phyloP scores from a whole-genome alignment of 2,888 invertebrate species.

The Andrena chrysosceles region DNA sequence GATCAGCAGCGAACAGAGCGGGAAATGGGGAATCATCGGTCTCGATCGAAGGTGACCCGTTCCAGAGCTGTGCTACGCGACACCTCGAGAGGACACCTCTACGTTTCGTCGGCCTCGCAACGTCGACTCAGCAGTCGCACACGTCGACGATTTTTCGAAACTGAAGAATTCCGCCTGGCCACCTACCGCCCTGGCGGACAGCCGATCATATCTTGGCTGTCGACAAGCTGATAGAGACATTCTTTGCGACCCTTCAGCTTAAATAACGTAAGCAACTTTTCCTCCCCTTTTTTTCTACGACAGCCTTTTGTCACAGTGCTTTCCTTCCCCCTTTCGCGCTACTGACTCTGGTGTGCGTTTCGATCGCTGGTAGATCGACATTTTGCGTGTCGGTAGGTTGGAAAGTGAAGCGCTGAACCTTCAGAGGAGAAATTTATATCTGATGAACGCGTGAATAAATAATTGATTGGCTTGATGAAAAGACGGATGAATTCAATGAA shows the following conservation, averaged over 20 bases:
- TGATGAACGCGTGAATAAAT: too few relatives aligned
- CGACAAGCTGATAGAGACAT: conserved; percentile 23
- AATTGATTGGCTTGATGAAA: too few relatives aligned
- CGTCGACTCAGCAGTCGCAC: conserved; percentile 65
- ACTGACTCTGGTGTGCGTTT: background rate
- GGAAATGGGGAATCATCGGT: conserved; percentile 40
- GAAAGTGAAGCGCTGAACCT: too few relatives aligned
- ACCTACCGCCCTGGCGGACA: conserved; percentile 38
- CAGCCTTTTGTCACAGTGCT: conserved; percentile 19
- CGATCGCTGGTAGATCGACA: background rate
- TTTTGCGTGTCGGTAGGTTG: too few relatives aligned
- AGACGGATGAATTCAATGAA: too few relatives aligned
- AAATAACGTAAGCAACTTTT: conserved; percentile 52
- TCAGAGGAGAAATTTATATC: too few relatives aligned
- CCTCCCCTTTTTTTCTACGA: background rate
- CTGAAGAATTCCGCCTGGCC: conserved; percentile 40
- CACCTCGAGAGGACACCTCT: conserved; percentile 44
- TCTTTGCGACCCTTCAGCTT: conserved; percentile 26
- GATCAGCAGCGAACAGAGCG: conserved; percentile 47
- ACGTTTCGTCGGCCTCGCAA: conserved; percentile 44
- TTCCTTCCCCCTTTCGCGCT: background rate
- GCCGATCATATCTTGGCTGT: conserved; percentile 54
- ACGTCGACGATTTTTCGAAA: conserved; percentile 55
- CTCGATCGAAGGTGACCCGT: conserved; percentile 37
- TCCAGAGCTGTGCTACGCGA: conserved; percentile 47